Evolutionary conservation across 1,140 invertebrate genomes (phyloP).

Genomic region (Gyrodactylus bullatarudis): DNA sequence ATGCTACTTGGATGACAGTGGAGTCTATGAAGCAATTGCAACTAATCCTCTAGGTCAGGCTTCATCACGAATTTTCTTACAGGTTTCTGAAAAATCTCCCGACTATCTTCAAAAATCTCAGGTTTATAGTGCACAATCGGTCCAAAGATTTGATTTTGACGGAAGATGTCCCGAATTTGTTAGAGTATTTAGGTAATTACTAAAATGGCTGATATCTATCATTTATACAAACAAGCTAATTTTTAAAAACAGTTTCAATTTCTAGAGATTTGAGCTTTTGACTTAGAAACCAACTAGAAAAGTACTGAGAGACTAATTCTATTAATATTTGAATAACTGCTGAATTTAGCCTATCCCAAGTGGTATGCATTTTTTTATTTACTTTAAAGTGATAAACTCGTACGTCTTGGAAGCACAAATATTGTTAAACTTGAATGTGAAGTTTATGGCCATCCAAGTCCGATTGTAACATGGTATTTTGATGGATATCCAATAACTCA

Average conservation of each 20-base stretch:
- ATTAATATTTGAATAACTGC: background rate
- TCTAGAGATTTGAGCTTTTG: background rate
- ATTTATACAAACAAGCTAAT: too few relatives aligned
- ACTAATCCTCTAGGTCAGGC: background rate
- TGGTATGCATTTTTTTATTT: too few relatives aligned
- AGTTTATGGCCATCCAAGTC: constrained; percentile 10
- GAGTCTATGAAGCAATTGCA: background rate
- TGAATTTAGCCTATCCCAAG: too few relatives aligned
- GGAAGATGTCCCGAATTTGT: background rate
- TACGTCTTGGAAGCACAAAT: background rate
- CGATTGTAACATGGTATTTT: constrained; percentile 39
- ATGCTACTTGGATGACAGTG: background rate
- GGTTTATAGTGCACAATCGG: background rate
- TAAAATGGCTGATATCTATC: too few relatives aligned
- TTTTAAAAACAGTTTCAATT: background rate
- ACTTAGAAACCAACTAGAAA: background rate
- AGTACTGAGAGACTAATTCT: background rate
- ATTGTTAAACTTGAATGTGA: background rate
- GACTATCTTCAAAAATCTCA: background rate
- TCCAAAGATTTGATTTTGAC: background rate
- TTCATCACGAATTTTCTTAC: background rate
- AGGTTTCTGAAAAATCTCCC: background rate
- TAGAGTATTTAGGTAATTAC: background rate
- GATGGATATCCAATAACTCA: constrained; percentile 24
- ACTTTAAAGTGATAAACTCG: background rate